phyloP scores from a whole-genome alignment of 2,797 vertebrate species.

The Lithobates pipiens region DNA sequence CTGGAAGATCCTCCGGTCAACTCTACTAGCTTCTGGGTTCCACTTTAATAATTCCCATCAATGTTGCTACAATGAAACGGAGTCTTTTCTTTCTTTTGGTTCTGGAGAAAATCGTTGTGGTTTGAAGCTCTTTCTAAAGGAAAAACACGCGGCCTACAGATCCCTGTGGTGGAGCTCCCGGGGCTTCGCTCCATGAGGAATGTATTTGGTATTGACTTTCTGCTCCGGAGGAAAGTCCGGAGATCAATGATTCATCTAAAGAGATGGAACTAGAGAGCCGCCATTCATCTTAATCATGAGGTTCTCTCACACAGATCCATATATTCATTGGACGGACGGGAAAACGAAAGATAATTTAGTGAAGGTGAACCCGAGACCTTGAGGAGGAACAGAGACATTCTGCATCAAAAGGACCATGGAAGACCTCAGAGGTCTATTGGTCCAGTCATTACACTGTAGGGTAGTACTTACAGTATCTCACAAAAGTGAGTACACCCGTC shows the following conservation, averaged over 20 bases:
- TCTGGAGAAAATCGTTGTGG: neutral
- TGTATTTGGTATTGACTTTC: constrained; percentile 10
- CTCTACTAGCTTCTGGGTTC: too few species aligned
- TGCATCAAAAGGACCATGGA: too few species aligned
- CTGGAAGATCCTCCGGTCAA: too few species aligned
- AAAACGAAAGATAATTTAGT: neutral
- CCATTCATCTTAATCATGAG: constrained; percentile 42
- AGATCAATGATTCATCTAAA: constrained; percentile 43
- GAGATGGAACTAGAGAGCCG: neutral
- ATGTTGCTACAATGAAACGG: too few species aligned
- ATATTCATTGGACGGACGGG: neutral
- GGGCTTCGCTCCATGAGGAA: neutral
- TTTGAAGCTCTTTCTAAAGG: neutral
- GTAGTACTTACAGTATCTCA: too few species aligned
- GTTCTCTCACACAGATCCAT: neutral
- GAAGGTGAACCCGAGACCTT: too few species aligned
- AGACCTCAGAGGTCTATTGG: too few species aligned
- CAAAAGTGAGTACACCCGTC: too few species aligned
- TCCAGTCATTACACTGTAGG: too few species aligned
- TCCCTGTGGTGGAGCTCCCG: neutral
- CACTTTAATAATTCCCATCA: too few species aligned
- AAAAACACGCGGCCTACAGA: neutral
- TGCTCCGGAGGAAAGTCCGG: neutral
- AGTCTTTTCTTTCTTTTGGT: too few species aligned
- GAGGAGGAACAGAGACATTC: too few species aligned